Conservation (phyloP, 2,797 vertebrate species). For the Fistularia tabacaria region DNA sequence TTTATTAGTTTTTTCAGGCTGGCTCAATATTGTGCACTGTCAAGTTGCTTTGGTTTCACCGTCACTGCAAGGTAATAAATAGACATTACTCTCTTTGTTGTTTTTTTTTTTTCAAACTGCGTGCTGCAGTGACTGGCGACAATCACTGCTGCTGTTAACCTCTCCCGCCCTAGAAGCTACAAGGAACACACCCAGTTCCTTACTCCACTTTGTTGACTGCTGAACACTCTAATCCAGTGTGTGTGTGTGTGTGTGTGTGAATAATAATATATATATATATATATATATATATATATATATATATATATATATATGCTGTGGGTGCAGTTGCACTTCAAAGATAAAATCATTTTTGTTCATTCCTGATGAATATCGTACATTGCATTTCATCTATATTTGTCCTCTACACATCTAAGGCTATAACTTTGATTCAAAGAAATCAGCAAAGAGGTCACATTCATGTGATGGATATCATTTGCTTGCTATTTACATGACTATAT, state of each 20-base stretch:
- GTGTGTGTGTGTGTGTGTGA: too few species aligned
- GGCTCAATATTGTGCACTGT: conserved; percentile 1
- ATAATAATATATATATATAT: too few species aligned
- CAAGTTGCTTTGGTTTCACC: conserved; percentile 13
- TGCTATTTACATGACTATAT: too few species aligned
- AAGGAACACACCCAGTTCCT: conserved; percentile 6
- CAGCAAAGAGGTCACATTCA: too few species aligned
- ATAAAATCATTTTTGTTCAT: conserved; percentile 1
- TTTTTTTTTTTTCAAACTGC: too few species aligned
- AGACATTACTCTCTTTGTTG: conserved; percentile 33
- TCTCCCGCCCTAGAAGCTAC: conserved; percentile 3
- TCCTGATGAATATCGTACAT: conserved; percentile 3
- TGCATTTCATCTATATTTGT: neutral
- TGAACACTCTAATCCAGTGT: neutral
- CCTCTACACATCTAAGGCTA: too few species aligned
- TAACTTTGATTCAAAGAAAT: too few species aligned
- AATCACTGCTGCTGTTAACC: conserved; percentile 19
- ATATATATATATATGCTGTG: too few species aligned
- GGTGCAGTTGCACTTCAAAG: too few species aligned
- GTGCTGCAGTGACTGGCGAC: conserved; percentile 12
- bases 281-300: too few species aligned
- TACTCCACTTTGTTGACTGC: neutral
- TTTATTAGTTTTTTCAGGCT: conserved; percentile 10
- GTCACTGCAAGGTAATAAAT: conserved; percentile 19
- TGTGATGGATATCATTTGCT: too few species aligned